Percentiles rank a stretch among this genome's conserved stretches.
Conservation (phyloP, 2,888 invertebrate genomes). For the Chesias legatella region DNA sequence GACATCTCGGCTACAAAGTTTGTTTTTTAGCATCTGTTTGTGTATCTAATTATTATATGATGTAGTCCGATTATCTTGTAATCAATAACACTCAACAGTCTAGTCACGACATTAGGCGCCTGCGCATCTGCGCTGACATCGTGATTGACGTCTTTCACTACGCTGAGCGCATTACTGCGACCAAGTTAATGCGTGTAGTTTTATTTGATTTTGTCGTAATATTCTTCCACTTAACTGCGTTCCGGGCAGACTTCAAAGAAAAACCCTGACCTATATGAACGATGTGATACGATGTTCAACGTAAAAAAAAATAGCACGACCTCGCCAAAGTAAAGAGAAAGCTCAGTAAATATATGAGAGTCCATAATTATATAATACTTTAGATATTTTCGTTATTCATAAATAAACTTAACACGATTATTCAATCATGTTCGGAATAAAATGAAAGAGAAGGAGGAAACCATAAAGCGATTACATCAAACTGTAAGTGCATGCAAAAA, state of each 20-base stretch:
- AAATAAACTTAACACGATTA: conserved; percentile 6
- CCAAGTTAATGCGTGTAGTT: conserved; percentile 35
- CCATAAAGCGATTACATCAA: conserved; percentile 12
- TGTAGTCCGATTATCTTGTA: not conserved
- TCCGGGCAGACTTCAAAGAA: conserved; percentile 43
- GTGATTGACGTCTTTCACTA: conserved; percentile 62
- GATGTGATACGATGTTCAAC: conserved; percentile 24
- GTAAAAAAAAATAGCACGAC: conserved; percentile 18
- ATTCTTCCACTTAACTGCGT: conserved; percentile 42
- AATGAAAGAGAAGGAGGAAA: conserved; percentile 15
- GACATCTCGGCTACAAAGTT: not conserved
- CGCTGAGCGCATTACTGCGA: conserved; percentile 42
- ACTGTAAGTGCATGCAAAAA: conserved; percentile 6
- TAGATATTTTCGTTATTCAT: conserved; percentile 14
- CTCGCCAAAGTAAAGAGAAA: conserved; percentile 12
- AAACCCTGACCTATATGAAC: conserved; percentile 55
- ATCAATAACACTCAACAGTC: conserved; percentile 1
- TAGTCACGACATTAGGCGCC: conserved; percentile 19
- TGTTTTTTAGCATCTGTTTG: not conserved
- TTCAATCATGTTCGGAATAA: conserved; percentile 11
- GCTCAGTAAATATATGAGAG: conserved; percentile 5
- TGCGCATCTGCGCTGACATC: conserved; percentile 44
- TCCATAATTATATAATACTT: conserved; percentile 9
- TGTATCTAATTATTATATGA: not conserved
- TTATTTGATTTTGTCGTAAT: conserved; percentile 48